phyloP scores from a whole-genome alignment of 2,113 vertebrate genomes.

The Glaucomys volans region DNA sequence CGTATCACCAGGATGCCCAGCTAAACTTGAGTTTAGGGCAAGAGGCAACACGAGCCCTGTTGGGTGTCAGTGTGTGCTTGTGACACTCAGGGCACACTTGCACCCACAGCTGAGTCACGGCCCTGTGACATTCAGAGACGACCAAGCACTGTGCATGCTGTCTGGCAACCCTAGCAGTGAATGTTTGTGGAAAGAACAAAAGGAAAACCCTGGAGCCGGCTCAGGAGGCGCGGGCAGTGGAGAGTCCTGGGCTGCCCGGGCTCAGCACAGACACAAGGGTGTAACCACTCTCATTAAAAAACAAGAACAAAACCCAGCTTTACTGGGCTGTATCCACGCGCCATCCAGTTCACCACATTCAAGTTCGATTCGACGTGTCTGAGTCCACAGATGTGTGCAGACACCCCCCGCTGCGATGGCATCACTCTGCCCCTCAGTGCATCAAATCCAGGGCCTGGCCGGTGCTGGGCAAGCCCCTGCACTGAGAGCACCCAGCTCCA shows the following conservation, averaged over 20 bases:
- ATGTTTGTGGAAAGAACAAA: not conserved
- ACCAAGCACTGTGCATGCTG: rapidly evolving
- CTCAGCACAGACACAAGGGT: not conserved
- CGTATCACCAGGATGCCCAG: too few relatives aligned
- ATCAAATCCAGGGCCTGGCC: too few relatives aligned
- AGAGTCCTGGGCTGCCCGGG: not conserved
- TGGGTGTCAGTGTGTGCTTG: too few relatives aligned
- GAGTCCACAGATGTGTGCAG: rapidly evolving
- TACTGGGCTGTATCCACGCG: rapidly evolving
- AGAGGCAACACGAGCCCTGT: rapidly evolving
- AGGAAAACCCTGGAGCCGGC: rapidly evolving
- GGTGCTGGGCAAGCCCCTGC: not conserved
- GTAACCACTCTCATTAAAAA: too few relatives aligned
- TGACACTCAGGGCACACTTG: rapidly evolving
- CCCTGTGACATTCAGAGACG: rapidly evolving
- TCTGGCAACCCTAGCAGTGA: rapidly evolving
- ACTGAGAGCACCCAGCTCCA: too few relatives aligned
- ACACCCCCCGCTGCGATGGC: too few relatives aligned
- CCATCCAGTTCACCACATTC: rapidly evolving
- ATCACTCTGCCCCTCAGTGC: too few relatives aligned
- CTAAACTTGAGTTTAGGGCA: not conserved
- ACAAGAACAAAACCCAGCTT: not conserved
- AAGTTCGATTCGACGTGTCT: rapidly evolving
- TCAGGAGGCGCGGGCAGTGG: too few relatives aligned
- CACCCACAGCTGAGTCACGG: rapidly evolving